phyloP scores from a whole-genome alignment of 2,888 invertebrate species.

The Archips xylosteana region DNA sequence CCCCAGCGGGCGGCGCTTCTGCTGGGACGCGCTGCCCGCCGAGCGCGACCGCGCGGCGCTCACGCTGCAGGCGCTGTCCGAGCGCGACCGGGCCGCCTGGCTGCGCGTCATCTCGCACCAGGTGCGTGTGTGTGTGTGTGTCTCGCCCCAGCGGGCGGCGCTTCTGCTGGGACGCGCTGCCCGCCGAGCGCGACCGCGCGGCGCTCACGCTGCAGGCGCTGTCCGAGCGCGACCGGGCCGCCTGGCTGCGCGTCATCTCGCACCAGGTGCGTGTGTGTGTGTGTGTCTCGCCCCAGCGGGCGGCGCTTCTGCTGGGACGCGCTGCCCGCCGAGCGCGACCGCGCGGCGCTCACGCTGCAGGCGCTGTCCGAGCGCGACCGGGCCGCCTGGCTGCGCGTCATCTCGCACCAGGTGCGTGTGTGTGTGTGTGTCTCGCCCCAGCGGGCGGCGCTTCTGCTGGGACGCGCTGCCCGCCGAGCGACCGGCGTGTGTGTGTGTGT shows the following conservation, averaged over 20 bases:
- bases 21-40: no score
- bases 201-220: conserved; percentile 88
- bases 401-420: conserved; percentile 70
- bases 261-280: conserved; percentile 89
- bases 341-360: conserved; percentile 88
- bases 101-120: conserved; percentile 91
- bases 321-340: conserved; percentile 43
- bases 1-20: no score
- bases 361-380: conserved; percentile 10
- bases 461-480: conserved; percentile 86
- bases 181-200: conserved; percentile 43
- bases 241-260: conserved; percentile 91
- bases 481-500: not conserved
- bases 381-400: conserved; percentile 5
- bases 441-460: conserved; percentile 60
- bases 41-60: conserved; percentile 86
- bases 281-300: no score
- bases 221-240: conserved; percentile 1
- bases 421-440: conserved; percentile 53
- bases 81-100: conserved; percentile 95
- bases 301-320: conserved; percentile 81
- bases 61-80: conserved; percentile 96
- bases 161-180: no score
- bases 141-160: no score
- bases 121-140: conserved; percentile 83